These are phyloP conservation scores for Neofelis nebulosa DNA, from an alignment of 2,113 vertebrate species.

Conservation along the genomic window DNA sequence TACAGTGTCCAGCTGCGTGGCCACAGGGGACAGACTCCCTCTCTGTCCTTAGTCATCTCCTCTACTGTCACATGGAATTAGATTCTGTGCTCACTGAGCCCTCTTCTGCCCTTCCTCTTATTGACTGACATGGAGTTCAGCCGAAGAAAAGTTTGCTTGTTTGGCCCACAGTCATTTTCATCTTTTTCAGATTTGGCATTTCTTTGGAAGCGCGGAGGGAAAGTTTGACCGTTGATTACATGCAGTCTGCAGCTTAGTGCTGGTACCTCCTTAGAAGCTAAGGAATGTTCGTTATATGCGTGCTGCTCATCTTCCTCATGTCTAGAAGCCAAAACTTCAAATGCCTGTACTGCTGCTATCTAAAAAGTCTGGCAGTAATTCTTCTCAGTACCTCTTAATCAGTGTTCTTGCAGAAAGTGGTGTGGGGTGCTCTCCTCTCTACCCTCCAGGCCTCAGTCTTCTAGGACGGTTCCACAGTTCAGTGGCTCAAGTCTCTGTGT, in stretches of 20 bases:
- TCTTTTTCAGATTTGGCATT: background rate
- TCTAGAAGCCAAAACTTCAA: background rate
- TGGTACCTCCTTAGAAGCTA: background rate
- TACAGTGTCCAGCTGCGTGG: background rate
- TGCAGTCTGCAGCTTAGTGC: background rate
- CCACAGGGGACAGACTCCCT: background rate
- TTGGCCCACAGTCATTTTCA: background rate
- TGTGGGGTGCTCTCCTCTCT: background rate
- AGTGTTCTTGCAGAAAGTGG: background rate
- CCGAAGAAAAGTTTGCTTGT: background rate
- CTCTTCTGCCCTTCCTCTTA: background rate
- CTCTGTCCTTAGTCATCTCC: background rate
- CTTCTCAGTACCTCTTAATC: background rate
- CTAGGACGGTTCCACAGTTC: background rate
- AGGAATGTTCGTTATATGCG: background rate
- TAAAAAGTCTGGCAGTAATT: background rate
- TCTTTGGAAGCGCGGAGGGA: constrained; percentile 3
- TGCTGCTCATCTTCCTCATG: background rate
- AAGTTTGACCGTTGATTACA: background rate
- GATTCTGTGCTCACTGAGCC: background rate
- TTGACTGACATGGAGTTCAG: background rate
- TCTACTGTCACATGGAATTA: background rate
- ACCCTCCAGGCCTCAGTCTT: background rate
- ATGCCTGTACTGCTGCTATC: too few relatives aligned
- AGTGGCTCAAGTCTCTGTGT: background rate